A percentile compares a stretch with the other conserved stretches of the same genome.
Evolutionary conservation across 2,113 vertebrate species (phyloP).

Genomic region (Ondatra zibethicus): DNA sequence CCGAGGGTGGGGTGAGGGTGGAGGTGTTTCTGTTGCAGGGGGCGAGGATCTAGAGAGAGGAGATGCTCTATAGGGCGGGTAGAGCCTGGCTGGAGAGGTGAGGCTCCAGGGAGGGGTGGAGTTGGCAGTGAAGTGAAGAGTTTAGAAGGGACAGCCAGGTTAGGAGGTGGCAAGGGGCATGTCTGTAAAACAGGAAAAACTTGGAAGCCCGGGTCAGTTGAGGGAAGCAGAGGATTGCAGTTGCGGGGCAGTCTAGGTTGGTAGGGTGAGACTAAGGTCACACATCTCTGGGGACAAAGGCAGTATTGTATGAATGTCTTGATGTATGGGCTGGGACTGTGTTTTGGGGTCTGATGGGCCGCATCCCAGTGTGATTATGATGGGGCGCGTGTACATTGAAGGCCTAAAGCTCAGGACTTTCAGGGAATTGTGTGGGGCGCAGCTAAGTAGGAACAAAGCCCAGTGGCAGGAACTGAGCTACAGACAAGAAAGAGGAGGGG

Average conservation of each 20-base stretch:
- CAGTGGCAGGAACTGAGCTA: not conserved
- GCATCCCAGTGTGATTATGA: not conserved
- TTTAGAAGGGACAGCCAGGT: not conserved
- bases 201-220: not conserved
- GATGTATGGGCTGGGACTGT: not conserved
- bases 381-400: not conserved
- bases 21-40: not conserved
- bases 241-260: not conserved
- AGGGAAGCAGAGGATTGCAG: not conserved
- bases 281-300: not conserved
- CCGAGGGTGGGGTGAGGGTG: too few relatives aligned
- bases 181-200: not conserved
- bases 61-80: too few relatives aligned
- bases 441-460: not conserved
- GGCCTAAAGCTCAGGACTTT: not conserved
- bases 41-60: not conserved
- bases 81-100: not conserved
- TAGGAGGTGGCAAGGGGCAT: not conserved
- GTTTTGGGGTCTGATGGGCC: conserved; percentile 20
- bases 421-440: not conserved
- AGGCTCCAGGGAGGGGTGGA: not conserved
- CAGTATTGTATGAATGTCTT: not conserved
- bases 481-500: accelerated
- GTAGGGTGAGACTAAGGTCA: not conserved
- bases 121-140: not conserved